Evolutionary conservation across 2,888 invertebrate genomes (phyloP), one percentile per base, ranked within the genome.

Genomic region (Cheilosia variabilis): DNA sequence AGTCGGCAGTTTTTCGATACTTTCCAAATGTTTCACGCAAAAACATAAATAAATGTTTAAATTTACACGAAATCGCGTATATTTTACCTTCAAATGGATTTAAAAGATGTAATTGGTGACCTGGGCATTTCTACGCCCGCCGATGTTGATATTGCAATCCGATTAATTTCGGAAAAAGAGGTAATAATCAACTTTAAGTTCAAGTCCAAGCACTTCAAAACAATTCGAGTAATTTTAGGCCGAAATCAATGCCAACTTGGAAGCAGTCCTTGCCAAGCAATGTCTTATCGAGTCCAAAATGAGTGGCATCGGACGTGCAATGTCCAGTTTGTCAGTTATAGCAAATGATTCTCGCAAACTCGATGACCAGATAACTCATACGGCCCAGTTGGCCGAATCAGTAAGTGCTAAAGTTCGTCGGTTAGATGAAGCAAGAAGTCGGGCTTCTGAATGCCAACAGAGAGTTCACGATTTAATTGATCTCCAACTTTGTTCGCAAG

Each of bases 341-440:
- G 95, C 95, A 90, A 93, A 93, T 0, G 97, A 98, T 91, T 95
- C 98, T 2, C 95, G 96, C 87, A 95, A 96, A 88, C 94, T 99
- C 37, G 95, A 96, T 4, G 94, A 94, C 78, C 98, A 98, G 94
- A 97, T 99, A 41, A 94, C 95, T 41, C 95, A 95, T 90, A 98
- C 99, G 0, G 97, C 98, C 6, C 94, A 95, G 31, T 93, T 98
- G 62, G 98, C 98, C 0, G 97, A 97, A 89, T 97, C 97, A 91
- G 99, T 99, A 71, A 98, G 98, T 90, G 96, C 97, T 27, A 99
- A 98, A 95, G 99, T 99, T 17, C 94, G 98, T 10, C 96, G 97
- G 78, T 93, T 99, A 53, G 99, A 99, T 93, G 93, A 96, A 72
- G 98, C 98, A 0, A 88, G 92, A 95, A 96, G 96, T 87, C 95